Evolutionary conservation across 2,113 vertebrate species (phyloP).

Genomic region (Rhinolophus ferrumequinum): DNA sequence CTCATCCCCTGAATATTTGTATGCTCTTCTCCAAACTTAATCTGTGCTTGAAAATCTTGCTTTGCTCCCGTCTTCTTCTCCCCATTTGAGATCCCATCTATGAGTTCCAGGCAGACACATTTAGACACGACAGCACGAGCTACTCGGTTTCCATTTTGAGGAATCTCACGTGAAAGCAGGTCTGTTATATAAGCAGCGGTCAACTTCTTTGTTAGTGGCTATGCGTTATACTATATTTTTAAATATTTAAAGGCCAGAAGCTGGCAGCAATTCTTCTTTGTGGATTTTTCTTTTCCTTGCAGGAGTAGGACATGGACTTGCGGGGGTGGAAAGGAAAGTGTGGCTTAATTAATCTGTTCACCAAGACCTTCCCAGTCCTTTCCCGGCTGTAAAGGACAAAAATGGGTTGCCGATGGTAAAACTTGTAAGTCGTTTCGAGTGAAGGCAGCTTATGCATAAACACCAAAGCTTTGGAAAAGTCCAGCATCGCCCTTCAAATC

Average conservation of each 20-base stretch:
- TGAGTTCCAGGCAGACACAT: background rate
- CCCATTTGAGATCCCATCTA: no score
- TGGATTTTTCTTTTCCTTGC: background rate
- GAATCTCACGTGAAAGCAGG: background rate
- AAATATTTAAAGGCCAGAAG: background rate
- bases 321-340: background rate
- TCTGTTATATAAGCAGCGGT: accelerated
- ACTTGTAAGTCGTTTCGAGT: background rate
- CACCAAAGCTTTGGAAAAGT: background rate
- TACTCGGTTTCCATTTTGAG: background rate
- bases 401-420: background rate
- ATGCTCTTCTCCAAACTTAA: background rate
- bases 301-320: background rate
- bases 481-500: no score
- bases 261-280: background rate
- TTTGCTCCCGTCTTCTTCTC: background rate
- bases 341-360: background rate
- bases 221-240: background rate
- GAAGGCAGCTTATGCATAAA: no score
- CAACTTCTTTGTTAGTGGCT: background rate
- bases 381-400: background rate
- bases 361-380: background rate
- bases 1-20: background rate
- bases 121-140: background rate
- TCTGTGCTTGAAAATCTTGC: background rate